Percentiles rank a stretch among this genome's conserved stretches.
Evolutionary conservation across 2,113 vertebrate genomes (phyloP).

Genomic region (Chauna torquata): DNA sequence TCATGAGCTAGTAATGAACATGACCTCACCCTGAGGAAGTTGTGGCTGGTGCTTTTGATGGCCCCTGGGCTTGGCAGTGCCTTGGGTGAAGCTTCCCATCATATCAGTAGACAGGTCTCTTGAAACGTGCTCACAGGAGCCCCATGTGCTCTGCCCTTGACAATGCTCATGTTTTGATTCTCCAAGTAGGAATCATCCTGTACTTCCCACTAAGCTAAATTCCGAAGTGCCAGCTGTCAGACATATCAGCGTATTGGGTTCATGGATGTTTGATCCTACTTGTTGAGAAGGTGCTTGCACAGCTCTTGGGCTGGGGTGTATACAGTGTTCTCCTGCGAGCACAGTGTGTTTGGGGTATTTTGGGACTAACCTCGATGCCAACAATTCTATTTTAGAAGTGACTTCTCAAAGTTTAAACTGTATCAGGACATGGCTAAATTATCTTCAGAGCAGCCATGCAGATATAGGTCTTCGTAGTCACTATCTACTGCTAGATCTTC

Average conservation of each 20-base stretch:
- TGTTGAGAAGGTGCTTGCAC: neutral
- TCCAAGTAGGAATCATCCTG: neutral
- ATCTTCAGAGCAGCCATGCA: neutral
- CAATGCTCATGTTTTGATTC: neutral
- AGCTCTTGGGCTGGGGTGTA: neutral
- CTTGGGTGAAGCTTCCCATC: neutral
- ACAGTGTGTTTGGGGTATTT: neutral
- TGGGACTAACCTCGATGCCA: neutral
- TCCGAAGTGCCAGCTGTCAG: neutral
- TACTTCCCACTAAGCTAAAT: neutral
- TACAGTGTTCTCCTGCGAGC: rapidly evolving
- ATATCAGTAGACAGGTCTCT: neutral
- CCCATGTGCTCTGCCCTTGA: neutral
- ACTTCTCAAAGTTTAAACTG: slow-evolving; percentile 1
- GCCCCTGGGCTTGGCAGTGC: neutral
- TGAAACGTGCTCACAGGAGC: rapidly evolving
- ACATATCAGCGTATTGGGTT: rapidly evolving
- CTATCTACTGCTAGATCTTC: neutral
- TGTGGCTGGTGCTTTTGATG: neutral
- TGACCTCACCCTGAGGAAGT: neutral
- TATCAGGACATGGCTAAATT: neutral
- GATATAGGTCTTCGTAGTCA: neutral
- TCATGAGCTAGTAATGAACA: neutral
- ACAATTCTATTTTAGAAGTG: neutral
- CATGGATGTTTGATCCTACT: neutral